A percentile compares a stretch with the other conserved stretches of the same genome.
phyloP scores from a whole-genome alignment of 2,797 vertebrate genomes.

The Takifugu rubripes region DNA sequence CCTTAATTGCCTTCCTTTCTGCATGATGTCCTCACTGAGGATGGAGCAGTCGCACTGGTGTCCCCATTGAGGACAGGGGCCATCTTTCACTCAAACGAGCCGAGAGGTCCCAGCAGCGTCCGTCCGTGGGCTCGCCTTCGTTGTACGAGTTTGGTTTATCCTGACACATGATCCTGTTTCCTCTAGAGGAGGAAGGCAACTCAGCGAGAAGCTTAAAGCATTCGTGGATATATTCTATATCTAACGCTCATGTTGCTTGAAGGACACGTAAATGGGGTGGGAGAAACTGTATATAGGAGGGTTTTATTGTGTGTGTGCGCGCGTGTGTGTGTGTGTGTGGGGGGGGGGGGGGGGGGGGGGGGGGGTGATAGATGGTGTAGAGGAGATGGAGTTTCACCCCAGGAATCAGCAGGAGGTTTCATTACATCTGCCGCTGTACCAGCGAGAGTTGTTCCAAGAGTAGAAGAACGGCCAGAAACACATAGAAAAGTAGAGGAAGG shows the following conservation, averaged over 20 bases:
- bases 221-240: constrained; percentile 17
- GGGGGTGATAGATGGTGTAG: constrained; percentile 59
- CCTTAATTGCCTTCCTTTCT: constrained; percentile 44
- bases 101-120: constrained; percentile 11
- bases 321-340: neutral
- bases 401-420: constrained; percentile 57
- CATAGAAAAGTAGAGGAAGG: constrained; percentile 5
- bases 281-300: neutral
- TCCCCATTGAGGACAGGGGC: constrained; percentile 30
- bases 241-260: constrained; percentile 29
- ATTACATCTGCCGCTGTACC: constrained; percentile 52
- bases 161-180: neutral
- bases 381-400: constrained; percentile 56
- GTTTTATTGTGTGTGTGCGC: neutral
- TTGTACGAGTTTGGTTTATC: neutral
- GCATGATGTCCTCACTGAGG: constrained; percentile 36
- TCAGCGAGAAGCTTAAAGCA: neutral
- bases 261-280: constrained; percentile 8
- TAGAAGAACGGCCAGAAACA: constrained; percentile 31
- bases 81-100: constrained; percentile 51
- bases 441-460: constrained; percentile 16
- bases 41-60: constrained; percentile 31
- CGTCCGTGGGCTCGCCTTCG: constrained; percentile 1
- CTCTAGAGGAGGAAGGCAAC: too few relatives aligned
- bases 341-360: constrained; percentile 7